Evolutionary conservation across 2,113 vertebrate genomes (phyloP), one percentile per base, ranked within the genome.

Genomic region (Cynoglossus semilaevis): DNA sequence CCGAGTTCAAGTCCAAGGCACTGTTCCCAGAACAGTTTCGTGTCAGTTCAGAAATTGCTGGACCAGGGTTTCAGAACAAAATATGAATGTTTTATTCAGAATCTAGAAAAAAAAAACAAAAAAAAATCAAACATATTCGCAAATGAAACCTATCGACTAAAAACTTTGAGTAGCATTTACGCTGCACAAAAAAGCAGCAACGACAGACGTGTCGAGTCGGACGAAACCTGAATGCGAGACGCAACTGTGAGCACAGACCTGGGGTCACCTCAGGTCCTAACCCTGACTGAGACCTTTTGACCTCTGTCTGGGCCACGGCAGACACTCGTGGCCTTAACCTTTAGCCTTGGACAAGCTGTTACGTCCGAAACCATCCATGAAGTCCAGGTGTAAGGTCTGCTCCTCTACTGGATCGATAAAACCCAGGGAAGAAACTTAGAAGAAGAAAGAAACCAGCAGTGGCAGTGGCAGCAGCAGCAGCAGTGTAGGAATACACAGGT

Each of bases 271-370:
- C 59, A 74, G 75, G 84, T 88, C 84, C 77, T 79, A 79, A 88
- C 78, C 84, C 88, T 92, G 83, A 87, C 73, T 61, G 67, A 86
- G 84, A 81, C 79, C 86, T 82, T 12, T 22, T 77, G 87, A 87
- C 79, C 79, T 85, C 50, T 51, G 78, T 82, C 80, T 85, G 85
- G 87, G 82, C 72, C 62, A 72, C 59, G 19, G 69, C 70, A 87
- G 79, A 68, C 74, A 76, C 69, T 81, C 50, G 8, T 84, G 70
- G 80, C 81, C 77, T 81, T 89, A 84, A 90, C 86, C 88, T 90
- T 91, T 92, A 89, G 62, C 86, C 85, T 72, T 67, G 55, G 66
- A 80, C 88, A 91, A 91, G 88, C 88, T 90, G 87, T 87, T 87
- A 59, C 51, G 68, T 82, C 72, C 69, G 54, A 72, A 76, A 59